phyloP scores from a whole-genome alignment of 64 coral and sea anemone genomes.

The Porites lutea region DNA sequence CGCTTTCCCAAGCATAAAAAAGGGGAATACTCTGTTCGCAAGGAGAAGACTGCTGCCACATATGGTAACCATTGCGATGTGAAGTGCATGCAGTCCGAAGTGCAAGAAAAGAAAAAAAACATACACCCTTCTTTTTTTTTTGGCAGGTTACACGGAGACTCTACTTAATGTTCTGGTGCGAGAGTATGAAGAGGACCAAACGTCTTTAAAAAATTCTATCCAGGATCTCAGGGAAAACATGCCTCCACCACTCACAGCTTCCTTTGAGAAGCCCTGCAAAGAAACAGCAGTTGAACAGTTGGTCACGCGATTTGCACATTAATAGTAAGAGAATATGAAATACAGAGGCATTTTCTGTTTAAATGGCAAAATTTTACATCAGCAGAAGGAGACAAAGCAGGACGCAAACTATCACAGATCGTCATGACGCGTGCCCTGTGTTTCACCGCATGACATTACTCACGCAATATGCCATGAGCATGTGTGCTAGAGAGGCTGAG shows the following conservation, averaged over 20 bases:
- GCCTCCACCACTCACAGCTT: slow-evolving; percentile 1
- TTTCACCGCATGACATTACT: no score
- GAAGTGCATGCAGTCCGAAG: neutral
- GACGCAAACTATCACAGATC: no score
- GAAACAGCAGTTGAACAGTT: slow-evolving; percentile 27
- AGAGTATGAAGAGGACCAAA: slow-evolving; percentile 9
- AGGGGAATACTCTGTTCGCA: slow-evolving; percentile 24
- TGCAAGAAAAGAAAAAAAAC: neutral
- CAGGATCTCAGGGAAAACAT: neutral
- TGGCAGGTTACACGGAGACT: neutral
- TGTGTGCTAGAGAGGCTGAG: no score
- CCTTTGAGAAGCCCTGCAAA: slow-evolving; percentile 34
- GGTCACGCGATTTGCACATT: neutral
- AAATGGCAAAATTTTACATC: no score
- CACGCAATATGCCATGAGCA: no score
- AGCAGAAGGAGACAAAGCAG: no score
- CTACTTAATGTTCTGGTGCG: neutral
- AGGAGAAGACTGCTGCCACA: neutral
- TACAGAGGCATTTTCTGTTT: no score
- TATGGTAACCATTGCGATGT: neutral
- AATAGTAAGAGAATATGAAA: no score
- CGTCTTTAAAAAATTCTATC: slow-evolving; percentile 9
- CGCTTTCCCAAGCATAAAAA: slow-evolving; percentile 32
- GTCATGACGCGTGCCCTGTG: no score
- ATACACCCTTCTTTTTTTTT: neutral